Evolutionary conservation across 2,113 vertebrate species (phyloP).

Genomic region (Entosphenus tridentatus): DNA sequence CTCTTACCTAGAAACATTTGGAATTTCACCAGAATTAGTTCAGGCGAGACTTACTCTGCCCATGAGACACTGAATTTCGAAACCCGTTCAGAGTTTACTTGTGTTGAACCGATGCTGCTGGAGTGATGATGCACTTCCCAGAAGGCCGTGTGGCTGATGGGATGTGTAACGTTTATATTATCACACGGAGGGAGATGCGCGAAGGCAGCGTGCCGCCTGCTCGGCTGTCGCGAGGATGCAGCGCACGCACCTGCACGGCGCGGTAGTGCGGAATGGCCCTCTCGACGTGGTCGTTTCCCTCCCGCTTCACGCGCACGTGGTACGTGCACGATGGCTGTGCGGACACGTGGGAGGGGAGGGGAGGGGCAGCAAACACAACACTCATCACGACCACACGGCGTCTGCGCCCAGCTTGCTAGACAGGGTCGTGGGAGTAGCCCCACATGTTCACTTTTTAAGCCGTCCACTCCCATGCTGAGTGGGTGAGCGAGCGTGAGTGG

Average conservation of each 20-base stretch:
- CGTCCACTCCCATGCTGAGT: too few relatives aligned
- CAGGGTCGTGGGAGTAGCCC: too few relatives aligned
- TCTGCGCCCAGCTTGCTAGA: too few relatives aligned
- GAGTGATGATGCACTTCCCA: not conserved
- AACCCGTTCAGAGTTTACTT: not conserved
- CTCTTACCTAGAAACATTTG: not conserved
- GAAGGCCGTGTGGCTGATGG: not conserved
- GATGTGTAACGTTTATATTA: not conserved
- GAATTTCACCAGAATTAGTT: not conserved
- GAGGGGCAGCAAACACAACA: too few relatives aligned
- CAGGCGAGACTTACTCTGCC: not conserved
- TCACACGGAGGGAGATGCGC: too few relatives aligned
- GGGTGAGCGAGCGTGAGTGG: too few relatives aligned
- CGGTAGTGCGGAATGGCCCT: slow-evolving; percentile 63
- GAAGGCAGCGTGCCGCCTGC: too few relatives aligned
- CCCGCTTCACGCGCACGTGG: slow-evolving; percentile 59
- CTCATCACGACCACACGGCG: too few relatives aligned
- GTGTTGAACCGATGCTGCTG: slow-evolving; percentile 6
- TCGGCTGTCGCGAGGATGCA: too few relatives aligned
- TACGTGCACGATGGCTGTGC: slow-evolving; percentile 61
- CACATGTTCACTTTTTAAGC: too few relatives aligned
- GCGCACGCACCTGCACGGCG: slow-evolving; percentile 39
- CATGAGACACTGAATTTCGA: not conserved
- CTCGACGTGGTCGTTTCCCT: slow-evolving; percentile 90
- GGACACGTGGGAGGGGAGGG: too few relatives aligned